Evolutionary conservation across 2,797 vertebrate species (phyloP), one percentile per base, ranked within the genome.

Genomic region (Acrocephalus scirpaceus): DNA sequence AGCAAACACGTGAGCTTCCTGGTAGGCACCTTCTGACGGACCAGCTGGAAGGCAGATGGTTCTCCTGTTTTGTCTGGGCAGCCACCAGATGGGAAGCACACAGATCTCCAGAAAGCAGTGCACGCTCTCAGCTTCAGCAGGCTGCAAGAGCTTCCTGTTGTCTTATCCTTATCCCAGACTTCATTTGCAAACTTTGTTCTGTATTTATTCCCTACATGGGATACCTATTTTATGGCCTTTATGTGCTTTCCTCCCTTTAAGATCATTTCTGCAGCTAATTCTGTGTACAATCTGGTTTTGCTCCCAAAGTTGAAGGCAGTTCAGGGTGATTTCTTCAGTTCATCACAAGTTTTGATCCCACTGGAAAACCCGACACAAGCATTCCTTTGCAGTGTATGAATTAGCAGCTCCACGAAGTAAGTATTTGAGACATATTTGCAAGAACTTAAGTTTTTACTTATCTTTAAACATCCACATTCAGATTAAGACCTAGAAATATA

Each of bases 31-130:
- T 91, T 79, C 94, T 50, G 91, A 95, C 1, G 0, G 91, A 81
- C 87, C 95, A 96, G 96, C 95, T 95, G 95, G 94, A 67, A 91
- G 54, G 91, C 96, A 96, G 93, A 96, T 95, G 94, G 95, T 71
- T 86, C 88, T 91, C 45, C 88, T 96, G 80, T 89, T 96, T 23
- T 90, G 96, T 88, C 93, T 95, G 95, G 87, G 76, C 90, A 93
- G 69, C 13, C 93, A 95, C 48, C 94, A 96, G 96, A 96, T 95
- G 36, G 94, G 65, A 80, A 80, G 65, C 75, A 88, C 34, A 12
- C 19, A n/a, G 69, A 93, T 93, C 74, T 90, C 81, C 74, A 75
- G 64, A 80, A 92, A 88, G 62, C 65, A 77, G 61, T 4, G 57
- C 88, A n/a, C 0, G 0, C 42, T 86, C 84, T 77, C 64, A 34